These are phyloP conservation scores for Tethya wilhelma DNA, from an alignment of 37 sponge, comb jelly and placozoan genomes.

Conservation along the genomic window DNA sequence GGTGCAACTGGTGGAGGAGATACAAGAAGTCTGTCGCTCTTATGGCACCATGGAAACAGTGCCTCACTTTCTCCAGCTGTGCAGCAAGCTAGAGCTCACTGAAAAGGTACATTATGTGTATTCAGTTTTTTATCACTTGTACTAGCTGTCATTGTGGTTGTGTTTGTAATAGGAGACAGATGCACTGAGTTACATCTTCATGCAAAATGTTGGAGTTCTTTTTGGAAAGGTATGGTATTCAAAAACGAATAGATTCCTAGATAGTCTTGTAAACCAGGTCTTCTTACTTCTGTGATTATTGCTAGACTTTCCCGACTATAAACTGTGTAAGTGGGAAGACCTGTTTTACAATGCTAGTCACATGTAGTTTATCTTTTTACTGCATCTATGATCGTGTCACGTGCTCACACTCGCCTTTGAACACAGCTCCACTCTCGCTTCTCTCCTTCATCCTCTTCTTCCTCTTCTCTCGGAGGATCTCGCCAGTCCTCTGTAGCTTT, in stretches of 20 bases:
- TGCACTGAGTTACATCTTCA: constrained; percentile 49
- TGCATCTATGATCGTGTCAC: too few species aligned
- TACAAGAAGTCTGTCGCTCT: neutral
- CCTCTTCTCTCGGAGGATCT: constrained; percentile 9
- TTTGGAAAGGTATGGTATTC: constrained; percentile 38
- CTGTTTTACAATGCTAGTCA: too few species aligned
- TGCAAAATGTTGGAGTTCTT: constrained; percentile 51
- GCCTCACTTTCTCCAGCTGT: constrained; percentile 31
- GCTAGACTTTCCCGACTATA: neutral
- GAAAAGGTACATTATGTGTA: constrained; percentile 25
- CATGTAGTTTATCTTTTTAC: too few species aligned
- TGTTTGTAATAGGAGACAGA: constrained; percentile 35
- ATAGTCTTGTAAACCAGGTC: neutral
- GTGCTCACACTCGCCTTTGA: too few species aligned
- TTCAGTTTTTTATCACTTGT: neutral
- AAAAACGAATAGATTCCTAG: neutral
- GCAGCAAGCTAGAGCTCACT: constrained; percentile 39
- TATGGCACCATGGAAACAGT: neutral
- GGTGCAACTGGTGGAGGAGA: constrained; percentile 7
- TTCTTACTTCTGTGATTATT: neutral
- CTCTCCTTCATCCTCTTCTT: neutral
- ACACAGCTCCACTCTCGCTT: too few species aligned
- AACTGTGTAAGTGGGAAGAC: too few species aligned
- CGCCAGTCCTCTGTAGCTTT: constrained; percentile 24
- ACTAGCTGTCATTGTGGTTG: neutral